phyloP scores from a whole-genome alignment of 1,140 invertebrate genomes.

The Dysdera silvatica region DNA sequence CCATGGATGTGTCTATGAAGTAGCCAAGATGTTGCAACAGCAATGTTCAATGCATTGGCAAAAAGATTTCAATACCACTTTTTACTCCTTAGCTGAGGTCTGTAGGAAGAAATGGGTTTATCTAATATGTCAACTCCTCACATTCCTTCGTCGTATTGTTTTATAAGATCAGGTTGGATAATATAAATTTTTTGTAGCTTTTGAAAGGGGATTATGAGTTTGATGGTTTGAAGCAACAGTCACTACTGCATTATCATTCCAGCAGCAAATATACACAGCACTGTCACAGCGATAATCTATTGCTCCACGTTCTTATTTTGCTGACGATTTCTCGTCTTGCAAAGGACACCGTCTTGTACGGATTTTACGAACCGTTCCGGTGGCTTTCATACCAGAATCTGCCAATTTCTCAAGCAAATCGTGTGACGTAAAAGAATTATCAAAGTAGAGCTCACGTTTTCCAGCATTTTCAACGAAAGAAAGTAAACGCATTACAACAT shows the following conservation, averaged over 20 bases:
- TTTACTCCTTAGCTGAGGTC: no score
- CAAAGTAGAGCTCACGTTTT: neutral
- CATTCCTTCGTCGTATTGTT: no score
- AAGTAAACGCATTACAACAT: neutral
- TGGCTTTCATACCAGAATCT: neutral
- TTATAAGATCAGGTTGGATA: no score
- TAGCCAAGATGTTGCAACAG: no score
- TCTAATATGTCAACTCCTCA: no score
- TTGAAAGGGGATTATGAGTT: neutral
- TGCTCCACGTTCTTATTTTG: neutral
- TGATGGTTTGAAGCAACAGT: neutral
- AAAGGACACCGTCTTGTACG: neutral
- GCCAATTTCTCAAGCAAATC: slow-evolving; percentile 1
- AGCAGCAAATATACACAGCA: neutral
- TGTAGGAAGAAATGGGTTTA: no score
- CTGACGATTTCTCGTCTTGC: neutral
- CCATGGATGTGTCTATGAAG: no score
- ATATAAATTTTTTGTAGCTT: no score
- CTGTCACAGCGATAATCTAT: neutral
- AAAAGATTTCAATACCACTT: no score
- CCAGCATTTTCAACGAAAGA: neutral
- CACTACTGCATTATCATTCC: neutral
- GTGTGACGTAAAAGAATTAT: slow-evolving; percentile 10
- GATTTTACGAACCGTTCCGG: neutral
- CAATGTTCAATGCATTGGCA: no score